Conservation (phyloP, 2,888 invertebrate genomes). For the Ellobium chinense region DNA sequence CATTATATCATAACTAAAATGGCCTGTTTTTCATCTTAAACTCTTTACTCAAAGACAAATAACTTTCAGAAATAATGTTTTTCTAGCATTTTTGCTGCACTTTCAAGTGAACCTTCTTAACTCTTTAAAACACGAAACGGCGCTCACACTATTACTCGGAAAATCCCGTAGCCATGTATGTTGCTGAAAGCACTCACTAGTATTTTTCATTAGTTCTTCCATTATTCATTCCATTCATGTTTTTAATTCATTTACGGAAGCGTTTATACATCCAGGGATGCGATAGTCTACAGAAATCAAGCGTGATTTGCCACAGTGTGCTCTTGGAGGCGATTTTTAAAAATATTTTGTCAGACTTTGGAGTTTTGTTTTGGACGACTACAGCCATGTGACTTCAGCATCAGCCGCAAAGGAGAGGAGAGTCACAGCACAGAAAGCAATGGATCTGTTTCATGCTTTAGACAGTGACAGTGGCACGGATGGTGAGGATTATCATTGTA, state of each 20-base stretch:
- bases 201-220: background rate
- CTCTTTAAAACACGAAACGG: no score
- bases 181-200: background rate
- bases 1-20: no score
- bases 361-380: background rate
- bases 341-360: background rate
- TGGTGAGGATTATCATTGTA: background rate
- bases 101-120: no score
- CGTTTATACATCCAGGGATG: background rate
- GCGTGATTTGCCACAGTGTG: background rate
- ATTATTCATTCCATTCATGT: background rate
- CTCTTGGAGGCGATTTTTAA: background rate
- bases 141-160: background rate
- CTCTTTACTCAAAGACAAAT: no score
- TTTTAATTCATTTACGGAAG: background rate
- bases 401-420: background rate
- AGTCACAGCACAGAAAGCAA: background rate
- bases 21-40: no score
- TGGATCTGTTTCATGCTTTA: background rate
- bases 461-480: background rate
- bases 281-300: background rate
- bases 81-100: no score
- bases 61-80: no score
- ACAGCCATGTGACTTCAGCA: background rate
- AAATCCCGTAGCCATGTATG: background rate